Evolutionary conservation across 2,797 vertebrate genomes (phyloP).

Genomic region (Loris lydekkerianus): DNA sequence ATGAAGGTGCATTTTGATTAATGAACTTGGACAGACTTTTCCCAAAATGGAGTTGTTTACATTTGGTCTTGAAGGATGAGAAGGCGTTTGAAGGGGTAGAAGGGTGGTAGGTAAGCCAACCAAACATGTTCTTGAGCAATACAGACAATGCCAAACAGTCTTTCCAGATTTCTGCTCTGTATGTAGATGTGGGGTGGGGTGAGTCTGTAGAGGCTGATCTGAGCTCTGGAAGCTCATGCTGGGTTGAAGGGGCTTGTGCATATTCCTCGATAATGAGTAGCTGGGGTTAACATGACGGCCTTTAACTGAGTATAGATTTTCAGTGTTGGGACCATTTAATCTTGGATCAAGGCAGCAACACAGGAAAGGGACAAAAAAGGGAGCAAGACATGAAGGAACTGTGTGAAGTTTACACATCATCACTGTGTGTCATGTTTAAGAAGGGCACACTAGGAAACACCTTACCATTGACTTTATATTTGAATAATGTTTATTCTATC

Average conservation of each 20-base stretch:
- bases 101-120: neutral
- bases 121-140: conserved; percentile 25
- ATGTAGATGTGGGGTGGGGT: neutral
- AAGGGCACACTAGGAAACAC: neutral
- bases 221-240: neutral
- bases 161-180: neutral
- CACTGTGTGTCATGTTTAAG: neutral
- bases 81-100: conserved; percentile 3
- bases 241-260: neutral
- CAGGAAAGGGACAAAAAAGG: neutral
- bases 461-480: neutral
- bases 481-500: neutral
- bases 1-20: conserved; percentile 35
- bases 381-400: neutral
- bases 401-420: neutral
- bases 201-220: neutral
- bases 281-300: neutral
- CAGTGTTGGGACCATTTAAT: neutral
- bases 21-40: neutral
- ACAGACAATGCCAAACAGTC: neutral
- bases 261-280: neutral
- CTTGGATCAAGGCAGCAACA: conserved; percentile 14
- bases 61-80: conserved; percentile 22
- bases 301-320: conserved; percentile 15
- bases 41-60: conserved; percentile 9